A percentile compares a stretch with the other conserved stretches of the same genome.
Evolutionary conservation across 2,888 invertebrate species (phyloP).

Genomic region (Trisateles emortualis): DNA sequence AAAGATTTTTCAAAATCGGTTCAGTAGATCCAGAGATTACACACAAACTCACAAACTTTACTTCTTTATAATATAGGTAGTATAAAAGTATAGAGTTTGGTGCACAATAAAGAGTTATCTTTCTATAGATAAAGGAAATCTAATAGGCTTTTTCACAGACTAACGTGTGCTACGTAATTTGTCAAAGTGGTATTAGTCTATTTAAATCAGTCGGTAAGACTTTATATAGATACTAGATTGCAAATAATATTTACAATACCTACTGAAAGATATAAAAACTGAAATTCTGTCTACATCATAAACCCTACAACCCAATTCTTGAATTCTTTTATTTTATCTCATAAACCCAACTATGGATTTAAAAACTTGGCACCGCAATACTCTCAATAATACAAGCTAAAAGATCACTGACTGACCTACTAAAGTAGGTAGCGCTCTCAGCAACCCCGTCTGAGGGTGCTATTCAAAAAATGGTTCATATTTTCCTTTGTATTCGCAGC

Average conservation of each 20-base stretch:
- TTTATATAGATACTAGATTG: too few species aligned
- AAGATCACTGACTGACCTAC: constrained; percentile 28
- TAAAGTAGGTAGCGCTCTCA: constrained; percentile 9
- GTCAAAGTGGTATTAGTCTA: too few species aligned
- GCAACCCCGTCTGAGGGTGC: constrained; percentile 6
- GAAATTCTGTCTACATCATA: background rate
- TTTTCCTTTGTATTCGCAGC: background rate
- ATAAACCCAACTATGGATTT: constrained; percentile 7
- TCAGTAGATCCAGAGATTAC: too few species aligned
- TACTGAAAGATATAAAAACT: background rate
- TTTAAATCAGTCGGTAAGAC: too few species aligned
- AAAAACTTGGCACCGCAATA: constrained; percentile 9
- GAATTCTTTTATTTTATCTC: constrained; percentile 3
- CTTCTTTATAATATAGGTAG: too few species aligned
- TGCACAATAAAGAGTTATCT: too few species aligned
- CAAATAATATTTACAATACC: background rate
- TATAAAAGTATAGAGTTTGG: too few species aligned
- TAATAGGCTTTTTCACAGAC: too few species aligned
- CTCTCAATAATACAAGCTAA: constrained; percentile 12
- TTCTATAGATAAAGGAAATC: too few species aligned
- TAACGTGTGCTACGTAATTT: too few species aligned
- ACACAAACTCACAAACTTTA: too few species aligned
- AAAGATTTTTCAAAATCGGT: too few species aligned
- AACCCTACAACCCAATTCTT: constrained; percentile 2
- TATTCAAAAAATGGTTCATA: background rate